Conservation (phyloP, 1,140 invertebrate species). For the Pseudomyrmex sp. region DNA sequence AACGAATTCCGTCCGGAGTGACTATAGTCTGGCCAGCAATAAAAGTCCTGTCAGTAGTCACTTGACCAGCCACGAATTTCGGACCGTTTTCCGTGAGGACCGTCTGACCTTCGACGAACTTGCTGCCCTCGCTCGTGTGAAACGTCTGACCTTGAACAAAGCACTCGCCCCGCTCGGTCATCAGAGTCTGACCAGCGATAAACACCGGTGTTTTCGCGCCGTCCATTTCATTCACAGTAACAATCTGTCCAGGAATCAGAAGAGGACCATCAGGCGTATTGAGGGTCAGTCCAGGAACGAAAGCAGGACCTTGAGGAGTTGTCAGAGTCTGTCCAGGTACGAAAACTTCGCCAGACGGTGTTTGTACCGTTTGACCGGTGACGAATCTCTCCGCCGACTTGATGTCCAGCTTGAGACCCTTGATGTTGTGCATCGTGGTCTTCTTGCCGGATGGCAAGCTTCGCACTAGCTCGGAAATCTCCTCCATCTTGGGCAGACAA, state of each 20-base stretch:
- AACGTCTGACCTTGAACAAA: conserved; percentile 86
- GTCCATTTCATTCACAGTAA: conserved; percentile 79
- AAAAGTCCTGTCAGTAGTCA: conserved; percentile 85
- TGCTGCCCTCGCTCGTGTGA: conserved; percentile 82
- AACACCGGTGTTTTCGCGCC: conserved; percentile 82
- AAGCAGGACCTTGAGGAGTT: conserved; percentile 88
- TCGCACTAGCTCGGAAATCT: conserved; percentile 88
- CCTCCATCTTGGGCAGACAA: conserved; percentile 87
- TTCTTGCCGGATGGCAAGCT: conserved; percentile 87
- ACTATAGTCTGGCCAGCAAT: conserved; percentile 90
- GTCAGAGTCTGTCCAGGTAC: conserved; percentile 91
- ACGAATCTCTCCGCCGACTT: conserved; percentile 88
- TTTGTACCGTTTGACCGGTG: conserved; percentile 89
- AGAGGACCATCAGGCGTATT: conserved; percentile 88
- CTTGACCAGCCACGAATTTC: conserved; percentile 89
- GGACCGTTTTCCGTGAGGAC: conserved; percentile 88
- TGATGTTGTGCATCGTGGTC: conserved; percentile 86
- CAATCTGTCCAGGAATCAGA: conserved; percentile 89
- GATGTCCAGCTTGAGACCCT: conserved; percentile 88
- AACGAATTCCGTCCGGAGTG: conserved; percentile 85
- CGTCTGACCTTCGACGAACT: conserved; percentile 89
- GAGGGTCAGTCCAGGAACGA: conserved; percentile 91
- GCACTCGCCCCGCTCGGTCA: conserved; percentile 75
- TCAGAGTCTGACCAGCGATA: conserved; percentile 84
- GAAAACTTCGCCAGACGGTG: conserved; percentile 88